A percentile compares a stretch with the other conserved stretches of the same genome.
Evolutionary conservation across 2,113 vertebrate species (phyloP).

Genomic region (Cheirogaleus medius): DNA sequence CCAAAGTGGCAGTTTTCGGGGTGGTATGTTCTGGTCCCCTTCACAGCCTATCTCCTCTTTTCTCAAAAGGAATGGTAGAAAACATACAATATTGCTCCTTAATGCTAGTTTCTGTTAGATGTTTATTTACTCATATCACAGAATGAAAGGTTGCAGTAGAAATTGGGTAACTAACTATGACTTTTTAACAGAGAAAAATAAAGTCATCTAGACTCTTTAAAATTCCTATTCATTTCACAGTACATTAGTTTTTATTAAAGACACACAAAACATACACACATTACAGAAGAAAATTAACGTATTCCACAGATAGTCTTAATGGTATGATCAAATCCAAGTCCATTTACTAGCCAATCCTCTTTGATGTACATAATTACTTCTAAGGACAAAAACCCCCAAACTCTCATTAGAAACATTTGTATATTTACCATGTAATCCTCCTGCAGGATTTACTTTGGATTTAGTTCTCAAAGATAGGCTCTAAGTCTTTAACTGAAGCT

Average conservation of each 20-base stretch:
- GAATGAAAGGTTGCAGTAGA: neutral
- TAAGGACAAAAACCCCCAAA: neutral
- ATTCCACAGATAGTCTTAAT: neutral
- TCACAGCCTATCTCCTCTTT: neutral
- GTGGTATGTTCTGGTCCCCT: neutral
- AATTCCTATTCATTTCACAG: neutral
- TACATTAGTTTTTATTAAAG: neutral
- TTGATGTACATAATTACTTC: slow-evolving; percentile 20
- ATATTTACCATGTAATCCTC: slow-evolving; percentile 33
- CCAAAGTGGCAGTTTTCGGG: neutral
- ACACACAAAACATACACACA: neutral
- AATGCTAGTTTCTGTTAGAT: neutral
- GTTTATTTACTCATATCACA: neutral
- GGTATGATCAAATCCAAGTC: neutral
- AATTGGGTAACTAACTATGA: neutral
- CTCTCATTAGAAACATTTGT: neutral
- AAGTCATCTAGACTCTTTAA: neutral
- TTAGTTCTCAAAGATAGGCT: slow-evolving; percentile 63
- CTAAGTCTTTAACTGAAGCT: slow-evolving; percentile 63
- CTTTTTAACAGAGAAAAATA: neutral
- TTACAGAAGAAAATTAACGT: neutral
- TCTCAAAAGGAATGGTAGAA: neutral
- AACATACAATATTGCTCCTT: neutral
- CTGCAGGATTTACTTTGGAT: slow-evolving; percentile 59
- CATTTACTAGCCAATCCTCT: neutral